Evolutionary conservation across 2,113 vertebrate species (phyloP).

Genomic region (Cranoglanis bouderius): DNA sequence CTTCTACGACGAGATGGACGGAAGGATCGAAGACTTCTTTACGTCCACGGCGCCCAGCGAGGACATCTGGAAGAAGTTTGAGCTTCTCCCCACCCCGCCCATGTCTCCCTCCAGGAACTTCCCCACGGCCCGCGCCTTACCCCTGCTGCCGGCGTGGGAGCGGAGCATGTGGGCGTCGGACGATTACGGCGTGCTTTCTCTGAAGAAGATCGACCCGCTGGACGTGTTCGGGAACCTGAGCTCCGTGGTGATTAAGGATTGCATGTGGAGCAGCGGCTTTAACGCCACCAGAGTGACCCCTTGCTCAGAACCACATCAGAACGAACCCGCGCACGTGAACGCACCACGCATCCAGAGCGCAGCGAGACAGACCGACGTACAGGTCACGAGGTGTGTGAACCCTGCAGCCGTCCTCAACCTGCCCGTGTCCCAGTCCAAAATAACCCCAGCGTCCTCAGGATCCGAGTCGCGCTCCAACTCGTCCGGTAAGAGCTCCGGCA

Average conservation of each 20-base stretch:
- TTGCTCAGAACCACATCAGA: neutral
- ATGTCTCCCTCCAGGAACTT: slow-evolving; percentile 77
- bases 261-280: slow-evolving; percentile 96
- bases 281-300: slow-evolving; percentile 63
- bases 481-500: slow-evolving; percentile 82
- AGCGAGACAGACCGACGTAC: slow-evolving; percentile 60
- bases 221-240: slow-evolving; percentile 83
- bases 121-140: slow-evolving; percentile 56
- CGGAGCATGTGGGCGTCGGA: slow-evolving; percentile 76
- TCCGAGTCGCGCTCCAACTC: slow-evolving; percentile 91
- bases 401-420: slow-evolving; percentile 83
- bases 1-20: slow-evolving; percentile 86
- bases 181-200: slow-evolving; percentile 68
- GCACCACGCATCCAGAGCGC: slow-evolving; percentile 19
- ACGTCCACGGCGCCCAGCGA: slow-evolving; percentile 91
- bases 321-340: neutral
- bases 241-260: slow-evolving; percentile 88
- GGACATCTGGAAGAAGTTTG: slow-evolving; percentile 98
- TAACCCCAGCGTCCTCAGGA: slow-evolving; percentile 82
- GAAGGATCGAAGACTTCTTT: slow-evolving; percentile 84
- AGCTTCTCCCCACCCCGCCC: slow-evolving; percentile 89
- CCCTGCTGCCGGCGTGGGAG: slow-evolving; percentile 67
- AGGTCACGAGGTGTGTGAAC: slow-evolving; percentile 80
- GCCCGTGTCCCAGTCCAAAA: slow-evolving; percentile 78
- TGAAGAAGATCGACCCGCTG: slow-evolving; percentile 70